Conservation (phyloP, 2,888 invertebrate species). For the Dolichopus griseipennis region DNA sequence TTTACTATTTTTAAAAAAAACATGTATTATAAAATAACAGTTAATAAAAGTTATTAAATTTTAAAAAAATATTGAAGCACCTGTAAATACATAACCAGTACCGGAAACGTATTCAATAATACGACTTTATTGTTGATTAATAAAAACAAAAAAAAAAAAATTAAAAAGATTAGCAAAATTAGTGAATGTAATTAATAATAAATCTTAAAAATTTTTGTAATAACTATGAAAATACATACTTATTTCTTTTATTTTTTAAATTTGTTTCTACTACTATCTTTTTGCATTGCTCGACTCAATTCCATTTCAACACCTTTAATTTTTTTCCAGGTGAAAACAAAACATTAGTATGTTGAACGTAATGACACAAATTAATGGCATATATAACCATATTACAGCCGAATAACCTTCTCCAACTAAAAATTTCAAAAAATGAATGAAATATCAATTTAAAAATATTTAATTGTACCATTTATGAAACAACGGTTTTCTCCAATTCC, state of each 20-base stretch:
- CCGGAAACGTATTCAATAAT: too few relatives aligned
- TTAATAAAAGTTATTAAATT: too few relatives aligned
- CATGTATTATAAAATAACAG: too few relatives aligned
- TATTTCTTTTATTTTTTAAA: background rate
- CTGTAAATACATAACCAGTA: too few relatives aligned
- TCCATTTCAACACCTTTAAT: slow-evolving; percentile 39
- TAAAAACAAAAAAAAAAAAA: too few relatives aligned
- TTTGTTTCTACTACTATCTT: slow-evolving; percentile 32
- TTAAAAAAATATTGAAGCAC: too few relatives aligned
- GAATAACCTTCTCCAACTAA: slow-evolving; percentile 36
- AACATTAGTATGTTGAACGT: slow-evolving; percentile 37
- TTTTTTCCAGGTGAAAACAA: slow-evolving; percentile 37
- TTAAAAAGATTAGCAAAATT: too few relatives aligned
- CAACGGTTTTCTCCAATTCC: background rate
- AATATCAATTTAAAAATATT: slow-evolving; percentile 19
- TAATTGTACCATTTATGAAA: background rate
- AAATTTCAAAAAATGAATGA: slow-evolving; percentile 24
- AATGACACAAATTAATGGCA: slow-evolving; percentile 35
- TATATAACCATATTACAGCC: slow-evolving; percentile 38
- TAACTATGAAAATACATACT: background rate
- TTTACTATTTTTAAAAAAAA: too few relatives aligned
- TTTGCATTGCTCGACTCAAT: slow-evolving; percentile 37
- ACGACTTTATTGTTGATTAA: too few relatives aligned
- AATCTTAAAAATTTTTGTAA: background rate
- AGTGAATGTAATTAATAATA: background rate